Conservation (phyloP, 2,888 invertebrate genomes). For the Ditula angustiorana region DNA sequence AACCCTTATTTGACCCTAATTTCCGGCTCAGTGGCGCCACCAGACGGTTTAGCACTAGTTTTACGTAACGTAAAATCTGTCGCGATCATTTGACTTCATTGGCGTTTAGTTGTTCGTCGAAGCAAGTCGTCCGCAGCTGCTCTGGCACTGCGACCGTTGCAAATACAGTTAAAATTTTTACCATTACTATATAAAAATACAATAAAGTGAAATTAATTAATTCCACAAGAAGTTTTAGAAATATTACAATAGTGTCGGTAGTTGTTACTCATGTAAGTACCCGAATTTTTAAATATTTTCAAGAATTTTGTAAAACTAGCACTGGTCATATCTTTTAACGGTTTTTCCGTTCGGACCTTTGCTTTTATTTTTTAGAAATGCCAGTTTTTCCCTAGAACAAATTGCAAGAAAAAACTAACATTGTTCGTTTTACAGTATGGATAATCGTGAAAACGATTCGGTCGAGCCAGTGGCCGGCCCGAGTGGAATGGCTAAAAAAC, state of each 20-base stretch:
- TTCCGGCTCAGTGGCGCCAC: not conserved
- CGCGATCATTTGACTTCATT: conserved; percentile 16
- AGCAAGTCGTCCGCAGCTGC: conserved; percentile 15
- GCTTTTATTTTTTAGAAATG: not conserved
- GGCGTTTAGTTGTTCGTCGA: conserved; percentile 32
- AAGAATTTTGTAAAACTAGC: no score
- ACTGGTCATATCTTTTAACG: no score
- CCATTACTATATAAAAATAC: not conserved
- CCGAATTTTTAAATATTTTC: no score
- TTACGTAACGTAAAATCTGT: not conserved
- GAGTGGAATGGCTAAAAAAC: not conserved
- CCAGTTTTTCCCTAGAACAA: not conserved
- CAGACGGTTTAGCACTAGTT: not conserved
- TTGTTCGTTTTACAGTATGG: no score
- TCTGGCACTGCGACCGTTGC: conserved; percentile 13
- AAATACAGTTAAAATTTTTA: not conserved
- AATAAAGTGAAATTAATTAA: conserved; percentile 9
- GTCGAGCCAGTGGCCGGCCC: conserved; percentile 8
- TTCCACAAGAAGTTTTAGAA: not conserved
- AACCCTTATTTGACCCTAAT: no score
- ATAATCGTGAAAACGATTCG: not conserved
- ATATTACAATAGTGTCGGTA: not conserved
- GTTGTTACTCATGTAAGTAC: not conserved
- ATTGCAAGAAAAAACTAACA: not conserved
- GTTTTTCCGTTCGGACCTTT: conserved; percentile 14